Base-by-base conservation (phyloP, 1,140 invertebrate species). In the Ceratosolen fusciceps region DNA sequence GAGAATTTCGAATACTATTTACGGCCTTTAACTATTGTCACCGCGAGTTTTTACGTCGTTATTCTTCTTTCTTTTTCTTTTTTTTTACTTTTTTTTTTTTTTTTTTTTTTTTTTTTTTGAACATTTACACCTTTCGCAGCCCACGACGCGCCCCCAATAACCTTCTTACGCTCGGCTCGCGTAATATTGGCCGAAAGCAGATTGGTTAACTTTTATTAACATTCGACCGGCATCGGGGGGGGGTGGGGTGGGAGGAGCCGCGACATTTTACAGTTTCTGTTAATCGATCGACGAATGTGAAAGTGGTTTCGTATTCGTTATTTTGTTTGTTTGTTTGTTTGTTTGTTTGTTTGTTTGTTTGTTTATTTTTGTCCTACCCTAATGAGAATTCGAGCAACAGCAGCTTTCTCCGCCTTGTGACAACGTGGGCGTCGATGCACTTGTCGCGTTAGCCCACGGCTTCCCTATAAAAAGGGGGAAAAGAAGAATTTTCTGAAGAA, bases 291-390 rank as follows among this genome's bases (percentile, higher is more conserved):
- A 77, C 37, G 26, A 54, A 72, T n/a, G 47, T 73, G 65, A 76
- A 70, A 72, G 43, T 72, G 77, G 74, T 74, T 70, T 29, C 52
- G 19, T 37, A n/a, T 74, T 65, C 8, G 34, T 31, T 37, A 65
- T 4, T 65, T 65, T 65, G 21, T 65, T 37, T n/a, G n/a, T n/a
- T n/a, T n/a, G n/a, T n/a, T n/a, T n/a, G n/a, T n/a, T n/a, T n/a
- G n/a, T n/a, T n/a, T n/a, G n/a, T n/a, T n/a, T n/a, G n/a, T n/a
- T n/a, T n/a, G n/a, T n/a, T n/a, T n/a, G n/a, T n/a, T n/a, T n/a
- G n/a, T n/a, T n/a, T n/a, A n/a, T n/a, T n/a, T n/a, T n/a, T n/a
- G n/a, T n/a, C n/a, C 31, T 68, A 68, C 37, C 21, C 24, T 21
- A n/a, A n/a, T n/a, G n/a, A n/a, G n/a, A n/a, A n/a, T n/a, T n/a